Conservation (phyloP, 2,797 vertebrate genomes). For the Sebastes cheni region DNA sequence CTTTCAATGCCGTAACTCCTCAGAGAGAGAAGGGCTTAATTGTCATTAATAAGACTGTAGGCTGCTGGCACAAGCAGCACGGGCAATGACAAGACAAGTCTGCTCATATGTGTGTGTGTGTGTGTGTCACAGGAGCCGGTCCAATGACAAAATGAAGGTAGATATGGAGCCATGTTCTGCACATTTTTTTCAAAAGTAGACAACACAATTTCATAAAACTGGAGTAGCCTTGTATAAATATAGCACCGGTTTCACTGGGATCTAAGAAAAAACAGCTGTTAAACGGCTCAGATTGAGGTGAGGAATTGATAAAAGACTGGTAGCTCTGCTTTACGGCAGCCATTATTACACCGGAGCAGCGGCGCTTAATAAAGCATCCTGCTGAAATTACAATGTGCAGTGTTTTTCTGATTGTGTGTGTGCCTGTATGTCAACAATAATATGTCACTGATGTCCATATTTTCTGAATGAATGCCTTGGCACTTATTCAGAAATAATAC, state of each 20-base stretch:
- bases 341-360: conserved; percentile 9
- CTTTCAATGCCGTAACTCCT: conserved; percentile 48
- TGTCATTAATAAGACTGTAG: conserved; percentile 68
- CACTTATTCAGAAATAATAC: conserved; percentile 71
- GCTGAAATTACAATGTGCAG: conserved; percentile 34
- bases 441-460: conserved; percentile 26
- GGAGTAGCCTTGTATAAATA: conserved; percentile 79
- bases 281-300: conserved; percentile 76
- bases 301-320: conserved; percentile 39
- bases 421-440: conserved; percentile 21
- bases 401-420: conserved; percentile 31
- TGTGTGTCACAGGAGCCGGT: conserved; percentile 74
- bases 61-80: conserved; percentile 58
- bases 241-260: conserved; percentile 78
- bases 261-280: conserved; percentile 55
- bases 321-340: conserved; percentile 40
- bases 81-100: conserved; percentile 69
- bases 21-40: conserved; percentile 70
- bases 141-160: conserved; percentile 75
- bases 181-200: conserved; percentile 60
- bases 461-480: conserved; percentile 46
- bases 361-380: conserved; percentile 16
- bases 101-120: conserved; percentile 52
- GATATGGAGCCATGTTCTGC: conserved; percentile 70
- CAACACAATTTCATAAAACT: conserved; percentile 69